A percentile compares a stretch with the other conserved stretches of the same genome.
Conservation (phyloP, 1,140 invertebrate species). For the Aplysia californica region DNA sequence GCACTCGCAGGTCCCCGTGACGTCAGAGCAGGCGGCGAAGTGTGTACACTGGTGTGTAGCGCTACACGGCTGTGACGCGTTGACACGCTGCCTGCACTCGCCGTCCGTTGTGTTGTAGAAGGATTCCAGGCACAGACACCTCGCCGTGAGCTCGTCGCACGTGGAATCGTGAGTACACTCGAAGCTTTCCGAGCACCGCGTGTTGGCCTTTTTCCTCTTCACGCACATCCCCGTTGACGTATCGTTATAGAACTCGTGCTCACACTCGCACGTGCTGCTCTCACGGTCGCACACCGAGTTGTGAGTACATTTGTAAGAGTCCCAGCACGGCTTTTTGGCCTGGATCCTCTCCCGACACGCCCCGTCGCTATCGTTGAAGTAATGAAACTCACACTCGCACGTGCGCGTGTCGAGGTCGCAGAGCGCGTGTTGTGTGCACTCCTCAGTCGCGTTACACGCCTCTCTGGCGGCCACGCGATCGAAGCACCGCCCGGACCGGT, state of each 20-base stretch:
- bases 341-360: background rate
- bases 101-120: conserved; percentile 24
- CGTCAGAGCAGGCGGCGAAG: background rate
- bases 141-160: background rate
- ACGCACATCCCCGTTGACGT: background rate
- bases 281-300: conserved; percentile 15
- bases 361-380: too few relatives aligned
- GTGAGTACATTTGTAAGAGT: conserved; percentile 18
- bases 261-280: conserved; percentile 6
- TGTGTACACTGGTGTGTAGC: conserved; percentile 19
- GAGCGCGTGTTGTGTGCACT: conserved; percentile 18
- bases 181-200: conserved; percentile 7
- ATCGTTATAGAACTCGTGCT: background rate
- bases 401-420: background rate
- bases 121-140: conserved; percentile 1
- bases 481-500: conserved; percentile 12
- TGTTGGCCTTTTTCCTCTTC: background rate
- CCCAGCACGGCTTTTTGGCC: too few relatives aligned
- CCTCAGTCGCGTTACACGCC: background rate
- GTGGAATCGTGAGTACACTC: conserved; percentile 25
- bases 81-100: background rate
- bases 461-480: conserved; percentile 5
- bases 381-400: conserved; percentile 18
- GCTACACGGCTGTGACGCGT: conserved; percentile 10
- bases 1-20: background rate